Conservation (phyloP, 2,888 invertebrate species). For the Chrysotoxum bicinctum region DNA sequence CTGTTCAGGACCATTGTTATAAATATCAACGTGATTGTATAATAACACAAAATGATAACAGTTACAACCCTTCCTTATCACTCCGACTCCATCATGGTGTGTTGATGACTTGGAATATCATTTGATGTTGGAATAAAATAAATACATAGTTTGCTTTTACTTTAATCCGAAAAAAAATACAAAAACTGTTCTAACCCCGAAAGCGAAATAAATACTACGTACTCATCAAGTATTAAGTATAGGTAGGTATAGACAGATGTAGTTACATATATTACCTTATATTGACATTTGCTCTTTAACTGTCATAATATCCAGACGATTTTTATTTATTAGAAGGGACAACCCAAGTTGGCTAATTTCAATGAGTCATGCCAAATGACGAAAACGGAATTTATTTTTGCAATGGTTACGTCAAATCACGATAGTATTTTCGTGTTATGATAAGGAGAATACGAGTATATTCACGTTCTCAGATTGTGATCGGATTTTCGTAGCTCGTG, state of each 20-base stretch:
- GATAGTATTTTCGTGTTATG: neutral
- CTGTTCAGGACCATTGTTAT: too few relatives aligned
- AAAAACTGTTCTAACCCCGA: neutral
- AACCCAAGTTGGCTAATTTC: neutral
- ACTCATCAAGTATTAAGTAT: too few relatives aligned
- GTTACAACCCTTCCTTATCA: neutral
- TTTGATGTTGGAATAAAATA: neutral
- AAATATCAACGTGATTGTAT: too few relatives aligned
- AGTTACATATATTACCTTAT: too few relatives aligned
- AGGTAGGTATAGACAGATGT: too few relatives aligned
- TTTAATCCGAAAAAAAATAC: neutral
- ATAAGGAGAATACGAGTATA: neutral
- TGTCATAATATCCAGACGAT: neutral
- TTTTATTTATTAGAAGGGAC: constrained; percentile 46
- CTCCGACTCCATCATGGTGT: too few relatives aligned
- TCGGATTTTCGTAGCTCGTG: too few relatives aligned
- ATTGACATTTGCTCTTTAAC: constrained; percentile 30
- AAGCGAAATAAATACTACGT: neutral
- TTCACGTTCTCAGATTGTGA: neutral
- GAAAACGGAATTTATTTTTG: neutral
- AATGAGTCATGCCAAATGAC: neutral
- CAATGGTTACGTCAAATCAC: constrained; percentile 11
- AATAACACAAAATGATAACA: too few relatives aligned
- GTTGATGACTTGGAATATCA: too few relatives aligned
- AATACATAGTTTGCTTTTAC: neutral